phyloP scores from a whole-genome alignment of 2,888 invertebrate species.

The Drosophila affinis region DNA sequence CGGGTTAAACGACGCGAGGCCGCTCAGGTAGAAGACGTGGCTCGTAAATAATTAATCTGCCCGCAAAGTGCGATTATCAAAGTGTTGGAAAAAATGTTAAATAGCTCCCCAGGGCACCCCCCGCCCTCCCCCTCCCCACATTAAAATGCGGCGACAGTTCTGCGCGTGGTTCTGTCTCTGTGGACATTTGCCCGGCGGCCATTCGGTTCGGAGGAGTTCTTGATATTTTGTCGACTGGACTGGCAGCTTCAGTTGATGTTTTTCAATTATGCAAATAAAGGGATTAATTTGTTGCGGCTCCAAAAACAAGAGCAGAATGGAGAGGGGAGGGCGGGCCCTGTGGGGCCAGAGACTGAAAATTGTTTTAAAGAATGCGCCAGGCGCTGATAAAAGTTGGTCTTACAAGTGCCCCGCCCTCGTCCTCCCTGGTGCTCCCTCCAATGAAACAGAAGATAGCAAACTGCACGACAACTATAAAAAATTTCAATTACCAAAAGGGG shows the following conservation, averaged over 20 bases:
- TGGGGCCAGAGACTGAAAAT: constrained; percentile 53
- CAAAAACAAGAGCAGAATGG: constrained; percentile 25
- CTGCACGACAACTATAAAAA: constrained; percentile 72
- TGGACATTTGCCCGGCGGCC: constrained; percentile 48
- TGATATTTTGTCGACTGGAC: constrained; percentile 67
- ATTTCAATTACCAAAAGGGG: constrained; percentile 68
- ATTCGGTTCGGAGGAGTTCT: constrained; percentile 50
- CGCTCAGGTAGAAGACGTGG: constrained; percentile 43
- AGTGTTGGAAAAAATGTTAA: constrained; percentile 79
- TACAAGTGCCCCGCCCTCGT: constrained; percentile 6
- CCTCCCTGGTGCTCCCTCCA: background rate
- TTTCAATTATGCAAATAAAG: constrained; percentile 82
- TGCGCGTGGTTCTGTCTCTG: constrained; percentile 20
- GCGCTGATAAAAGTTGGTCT: constrained; percentile 64
- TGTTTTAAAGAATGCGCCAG: constrained; percentile 69
- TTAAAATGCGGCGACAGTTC: constrained; percentile 74
- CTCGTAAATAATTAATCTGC: constrained; percentile 79
- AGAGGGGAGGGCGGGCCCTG: background rate
- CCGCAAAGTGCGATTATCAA: constrained; percentile 79
- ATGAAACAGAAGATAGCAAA: constrained; percentile 31
- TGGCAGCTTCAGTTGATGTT: constrained; percentile 70
- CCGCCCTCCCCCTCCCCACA: constrained; percentile 25
- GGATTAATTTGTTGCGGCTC: constrained; percentile 74
- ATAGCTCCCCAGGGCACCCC: constrained; percentile 67
- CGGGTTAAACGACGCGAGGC: constrained; percentile 65